Evolutionary conservation across 2,797 vertebrate genomes (phyloP), one percentile per base, ranked within the genome.

Genomic region (Poliocrania exsul): DNA sequence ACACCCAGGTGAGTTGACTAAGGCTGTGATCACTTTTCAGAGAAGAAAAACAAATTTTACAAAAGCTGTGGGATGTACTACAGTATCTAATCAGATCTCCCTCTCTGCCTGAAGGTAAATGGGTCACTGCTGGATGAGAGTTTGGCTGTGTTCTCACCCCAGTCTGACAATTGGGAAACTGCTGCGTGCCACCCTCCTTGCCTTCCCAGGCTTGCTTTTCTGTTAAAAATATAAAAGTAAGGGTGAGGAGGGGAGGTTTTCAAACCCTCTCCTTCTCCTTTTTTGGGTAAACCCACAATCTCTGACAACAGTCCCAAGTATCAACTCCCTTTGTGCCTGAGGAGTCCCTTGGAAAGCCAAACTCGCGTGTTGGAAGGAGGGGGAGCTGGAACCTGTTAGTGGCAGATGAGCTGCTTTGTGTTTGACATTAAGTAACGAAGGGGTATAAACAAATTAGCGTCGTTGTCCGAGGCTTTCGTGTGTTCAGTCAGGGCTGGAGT

Each of bases 31-130:
- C 29, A 28, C 57, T 58, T 64, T 54, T 86, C 19, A 47, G 61
- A 60, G 44, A 23, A 29, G 29, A 38, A 19, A 53, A 29, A 11
- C 3, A 2, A 49, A 44, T 53, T 53, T 53, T 53, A 61, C 3
- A 12, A 23, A 58, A 50, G 8, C 23, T 65, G 70, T 5, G 5
- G 35, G 50, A 31, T 87, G 33, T 78, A 71, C 37, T 46, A 14
- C 0, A 4, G n/a, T 67, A 75, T 66, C 58, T 78, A 35, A 42
- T 38, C 73, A 92, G 72, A 73, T 90, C 62, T 94, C 29, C 46
- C 9, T 80, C 77, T 79, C 40, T 88, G 77, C 62, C 91, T 18
- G 24, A 57, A 95, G 93, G 82, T 81, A 91, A 70, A 88, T 62
- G 54, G 85, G 77, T 93, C 87, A 64, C 47, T 75, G 72, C 64